Conservation (phyloP, 2,888 invertebrate genomes). For the Phymatocera aterrima region DNA sequence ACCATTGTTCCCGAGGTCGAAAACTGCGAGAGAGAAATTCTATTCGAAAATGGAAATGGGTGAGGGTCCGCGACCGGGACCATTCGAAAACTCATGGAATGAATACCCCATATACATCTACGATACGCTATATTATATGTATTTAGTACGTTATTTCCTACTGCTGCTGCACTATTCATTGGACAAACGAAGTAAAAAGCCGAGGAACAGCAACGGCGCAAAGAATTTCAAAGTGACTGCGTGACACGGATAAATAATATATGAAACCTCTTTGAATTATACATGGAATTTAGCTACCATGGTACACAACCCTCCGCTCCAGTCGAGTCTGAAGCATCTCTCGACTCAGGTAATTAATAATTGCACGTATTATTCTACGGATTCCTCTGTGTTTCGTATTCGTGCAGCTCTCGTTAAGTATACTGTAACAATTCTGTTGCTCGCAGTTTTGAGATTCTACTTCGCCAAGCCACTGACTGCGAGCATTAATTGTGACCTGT, state of each 20-base stretch:
- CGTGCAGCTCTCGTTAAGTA: neutral
- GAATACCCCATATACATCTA: no score
- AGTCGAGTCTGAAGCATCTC: neutral
- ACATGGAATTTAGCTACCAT: no score
- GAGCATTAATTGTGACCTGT: no score
- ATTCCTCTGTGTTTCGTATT: neutral
- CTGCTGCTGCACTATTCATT: constrained; percentile 13
- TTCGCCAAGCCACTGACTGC: no score
- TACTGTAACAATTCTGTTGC: no score
- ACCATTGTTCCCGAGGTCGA: no score
- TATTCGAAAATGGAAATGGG: no score
- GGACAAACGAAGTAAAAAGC: constrained; percentile 9
- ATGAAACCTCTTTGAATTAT: constrained; percentile 17
- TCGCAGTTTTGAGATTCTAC: no score
- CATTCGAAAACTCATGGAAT: no score
- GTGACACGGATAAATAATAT: constrained; percentile 23
- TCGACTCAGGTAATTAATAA: neutral
- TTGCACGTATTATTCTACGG: neutral
- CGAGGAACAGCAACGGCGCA: neutral
- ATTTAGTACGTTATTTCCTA: neutral
- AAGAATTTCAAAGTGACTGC: constrained; percentile 34
- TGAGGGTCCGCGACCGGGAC: no score
- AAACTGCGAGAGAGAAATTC: no score
- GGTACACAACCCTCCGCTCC: constrained; percentile 3
- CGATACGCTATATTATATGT: no score